Evolutionary conservation across 2,797 vertebrate genomes (phyloP).

Genomic region (Podarcis lilfordi): DNA sequence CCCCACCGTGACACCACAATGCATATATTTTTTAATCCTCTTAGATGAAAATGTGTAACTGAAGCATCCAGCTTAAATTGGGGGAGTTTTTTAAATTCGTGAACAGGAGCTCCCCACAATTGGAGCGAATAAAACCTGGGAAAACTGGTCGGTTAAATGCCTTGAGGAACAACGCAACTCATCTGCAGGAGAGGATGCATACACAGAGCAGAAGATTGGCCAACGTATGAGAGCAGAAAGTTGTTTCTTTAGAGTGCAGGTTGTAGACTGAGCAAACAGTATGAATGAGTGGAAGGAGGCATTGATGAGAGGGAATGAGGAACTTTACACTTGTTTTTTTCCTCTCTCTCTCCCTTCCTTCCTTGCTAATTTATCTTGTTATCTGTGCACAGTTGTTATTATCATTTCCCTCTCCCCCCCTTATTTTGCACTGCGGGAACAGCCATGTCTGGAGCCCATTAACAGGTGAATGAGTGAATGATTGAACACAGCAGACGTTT

Average conservation of each 20-base stretch:
- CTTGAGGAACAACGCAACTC: slow-evolving; percentile 10
- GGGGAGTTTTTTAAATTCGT: neutral
- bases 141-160: neutral
- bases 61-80: neutral
- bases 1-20: neutral
- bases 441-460: slow-evolving; percentile 2
- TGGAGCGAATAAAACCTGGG: neutral
- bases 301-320: neutral
- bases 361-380: slow-evolving; percentile 31
- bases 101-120: neutral
- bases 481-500: neutral
- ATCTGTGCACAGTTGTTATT: slow-evolving; percentile 31
- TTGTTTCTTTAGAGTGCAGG: neutral
- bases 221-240: neutral
- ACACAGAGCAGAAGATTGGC: neutral
- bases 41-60: neutral
- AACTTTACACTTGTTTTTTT: neutral
- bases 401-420: neutral
- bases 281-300: slow-evolving; percentile 8
- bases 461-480: slow-evolving; percentile 4
- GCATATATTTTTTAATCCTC: neutral
- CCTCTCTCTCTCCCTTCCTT: neutral
- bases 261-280: neutral
- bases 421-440: slow-evolving; percentile 39
- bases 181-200: neutral